Percentiles rank a stretch among this genome's conserved stretches.
phyloP scores from a whole-genome alignment of 2,113 vertebrate genomes.

The Microcebus jonahi region DNA sequence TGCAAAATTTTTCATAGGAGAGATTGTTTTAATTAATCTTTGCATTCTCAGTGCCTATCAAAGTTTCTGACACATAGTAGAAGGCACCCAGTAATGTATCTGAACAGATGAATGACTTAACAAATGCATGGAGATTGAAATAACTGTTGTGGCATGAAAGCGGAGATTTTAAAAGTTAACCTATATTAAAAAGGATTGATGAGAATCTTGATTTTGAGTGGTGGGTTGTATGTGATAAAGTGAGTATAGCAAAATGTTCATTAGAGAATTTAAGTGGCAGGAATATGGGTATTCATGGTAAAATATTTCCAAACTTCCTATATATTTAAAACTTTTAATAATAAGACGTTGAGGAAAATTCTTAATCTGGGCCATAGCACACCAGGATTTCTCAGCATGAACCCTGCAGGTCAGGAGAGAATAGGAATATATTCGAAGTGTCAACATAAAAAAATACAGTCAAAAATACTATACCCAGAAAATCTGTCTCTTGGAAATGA shows the following conservation, averaged over 20 bases:
- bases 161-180: background rate
- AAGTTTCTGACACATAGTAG: background rate
- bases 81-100: background rate
- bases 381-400: background rate
- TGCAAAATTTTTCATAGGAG: background rate
- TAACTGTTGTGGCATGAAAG: background rate
- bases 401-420: background rate
- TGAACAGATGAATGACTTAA: background rate
- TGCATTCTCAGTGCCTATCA: background rate
- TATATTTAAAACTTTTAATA: constrained; percentile 31
- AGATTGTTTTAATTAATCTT: background rate
- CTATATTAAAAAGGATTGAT: background rate
- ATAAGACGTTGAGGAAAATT: background rate
- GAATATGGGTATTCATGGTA: background rate
- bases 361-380: background rate
- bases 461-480: background rate
- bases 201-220: background rate
- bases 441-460: background rate
- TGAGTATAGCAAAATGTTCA: background rate
- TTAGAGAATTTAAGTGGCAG: background rate
- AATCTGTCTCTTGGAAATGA: background rate
- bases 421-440: background rate
- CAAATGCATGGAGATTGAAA: background rate
- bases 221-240: background rate
- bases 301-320: background rate